These are phyloP conservation scores for Steinernema hermaphroditum DNA, from an alignment of 2,888 invertebrate genomes.

Conservation along the genomic window DNA sequence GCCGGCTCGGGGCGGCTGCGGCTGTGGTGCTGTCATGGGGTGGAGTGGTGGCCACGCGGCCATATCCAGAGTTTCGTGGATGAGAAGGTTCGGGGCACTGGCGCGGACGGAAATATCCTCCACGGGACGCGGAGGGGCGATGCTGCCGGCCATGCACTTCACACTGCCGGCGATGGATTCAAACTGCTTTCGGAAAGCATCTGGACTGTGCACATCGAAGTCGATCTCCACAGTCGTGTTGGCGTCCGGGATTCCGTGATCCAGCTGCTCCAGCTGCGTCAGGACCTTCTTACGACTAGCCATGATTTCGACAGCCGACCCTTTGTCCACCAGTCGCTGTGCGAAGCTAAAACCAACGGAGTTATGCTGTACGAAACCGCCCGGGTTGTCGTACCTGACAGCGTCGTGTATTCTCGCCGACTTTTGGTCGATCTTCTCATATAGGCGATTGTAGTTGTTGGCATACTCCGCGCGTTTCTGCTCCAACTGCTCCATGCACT, in stretches of 20 bases:
- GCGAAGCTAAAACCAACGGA: constrained; percentile 47
- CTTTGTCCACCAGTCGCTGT: constrained; percentile 50
- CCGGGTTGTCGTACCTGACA: constrained; percentile 39
- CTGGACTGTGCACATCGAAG: constrained; percentile 38
- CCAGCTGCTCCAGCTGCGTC: constrained; percentile 54
- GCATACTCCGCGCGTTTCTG: constrained; percentile 54
- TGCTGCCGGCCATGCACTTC: constrained; percentile 33
- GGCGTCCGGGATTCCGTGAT: constrained; percentile 56
- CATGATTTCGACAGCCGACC: constrained; percentile 54
- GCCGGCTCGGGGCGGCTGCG: background rate
- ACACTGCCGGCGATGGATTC: constrained; percentile 38
- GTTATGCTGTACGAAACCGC: too few relatives aligned
- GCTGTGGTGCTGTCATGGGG: background rate
- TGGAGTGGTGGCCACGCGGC: background rate
- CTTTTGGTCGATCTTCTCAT: constrained; percentile 52
- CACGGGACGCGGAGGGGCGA: background rate
- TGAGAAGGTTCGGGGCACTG: background rate
- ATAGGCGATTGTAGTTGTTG: constrained; percentile 51
- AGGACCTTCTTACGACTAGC: constrained; percentile 56
- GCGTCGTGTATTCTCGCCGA: constrained; percentile 56
- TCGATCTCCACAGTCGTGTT: constrained; percentile 54
- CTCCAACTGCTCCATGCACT: constrained; percentile 47
- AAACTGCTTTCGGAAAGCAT: constrained; percentile 37
- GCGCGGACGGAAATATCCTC: constrained; percentile 9
- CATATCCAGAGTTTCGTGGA: constrained; percentile 19